Evolutionary conservation across 2,113 vertebrate genomes (phyloP), one percentile per base, ranked within the genome.

Genomic region (Gyps fulvus): DNA sequence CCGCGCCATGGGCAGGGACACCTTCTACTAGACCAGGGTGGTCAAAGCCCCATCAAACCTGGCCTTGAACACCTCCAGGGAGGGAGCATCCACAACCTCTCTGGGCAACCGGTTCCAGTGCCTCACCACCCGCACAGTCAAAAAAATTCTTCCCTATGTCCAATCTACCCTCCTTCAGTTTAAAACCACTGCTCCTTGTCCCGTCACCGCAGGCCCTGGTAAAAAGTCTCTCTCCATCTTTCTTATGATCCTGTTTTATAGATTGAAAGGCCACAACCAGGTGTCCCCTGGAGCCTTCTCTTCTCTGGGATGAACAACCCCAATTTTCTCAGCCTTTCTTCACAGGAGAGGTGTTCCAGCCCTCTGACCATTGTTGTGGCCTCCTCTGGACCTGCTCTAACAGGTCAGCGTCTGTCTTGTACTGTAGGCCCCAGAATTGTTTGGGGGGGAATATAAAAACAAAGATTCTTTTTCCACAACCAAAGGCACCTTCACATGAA

Each of bases 231-330:
- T 70, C 45, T 16, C 9, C 27, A 21, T 19, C 38, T 69, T 31
- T 65, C 62, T 59, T 47, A 13, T 14, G 14, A 34, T 36, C 17
- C 50, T 50, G 27, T 27, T 49, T 36, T 1, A 23, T 4, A 22
- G 3, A 2, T 3, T 32, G 20, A 0, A 2, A 65, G 31, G 61
- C 10, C 0, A 11, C 67, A 42, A 6, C 26, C 1, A 25, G 34
- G 4, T 70, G 9, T 23, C 49, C 8, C 55, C 23, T 1, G 5
- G 9, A 63, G 20, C 38, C 62, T 52, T 38, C 52, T 1, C 29
- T 27, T 52, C 50, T 52, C 26, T 52, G 25, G 25, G 50, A 25
- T 52, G 50, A 50, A 27, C 25, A 7, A 6, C 2, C 1, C 2
- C 34, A 72, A 0, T 27, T 52, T 11, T 58, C 19, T 42, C 61